Base-by-base conservation (phyloP, 2,888 invertebrate genomes). In the Tetrapedia diversipes region DNA sequence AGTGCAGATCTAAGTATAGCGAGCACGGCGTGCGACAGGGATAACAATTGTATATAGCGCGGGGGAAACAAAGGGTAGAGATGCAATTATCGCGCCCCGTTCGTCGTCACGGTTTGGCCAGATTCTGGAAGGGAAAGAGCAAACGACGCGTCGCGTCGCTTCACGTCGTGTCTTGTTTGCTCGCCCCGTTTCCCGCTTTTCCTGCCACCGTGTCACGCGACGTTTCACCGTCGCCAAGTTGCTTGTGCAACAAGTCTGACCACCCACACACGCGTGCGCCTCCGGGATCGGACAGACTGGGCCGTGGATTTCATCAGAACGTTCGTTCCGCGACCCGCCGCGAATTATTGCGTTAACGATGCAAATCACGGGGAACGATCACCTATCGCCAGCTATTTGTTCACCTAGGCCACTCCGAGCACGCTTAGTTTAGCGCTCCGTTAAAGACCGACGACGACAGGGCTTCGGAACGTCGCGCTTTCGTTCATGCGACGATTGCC, bases 1-100 rank as follows among this genome's bases (percentile, higher is more conserved):
- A 86, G 83, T 81, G 82, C 81, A 68, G 75, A 76, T 77, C 85
- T 88, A 88, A 87, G 85, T 88, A 83, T 88, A 88, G 83, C 82
- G 22, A 8, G 45, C 53, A 22, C 72, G 24, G 45, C 59, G 71
- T 74, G 80, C 79, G 71, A 60, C 67, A 43, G 63, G 77, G 8
- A 45, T 22, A n/a, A n/a, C n/a, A n/a, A 60, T 60, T 24, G 45
- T 7, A 60, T 4, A n/a, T 34, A 16, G 45, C 27, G 43, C 22
- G 22, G 4, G 34, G 24, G 24, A n/a, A 32, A 14, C 45, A n/a
- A 45, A 32, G 27, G 41, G 29, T 8, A 68, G 63, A 51, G 41
- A n/a, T 32, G 0, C 0, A 22, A 8, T 19, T n/a, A 29, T 3
- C 16, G 34, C 22, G 4, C 0, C 6, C 1, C 54, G 3, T 1